phyloP scores from a whole-genome alignment of 2,113 vertebrate genomes.

The Rostratula benghalensis region DNA sequence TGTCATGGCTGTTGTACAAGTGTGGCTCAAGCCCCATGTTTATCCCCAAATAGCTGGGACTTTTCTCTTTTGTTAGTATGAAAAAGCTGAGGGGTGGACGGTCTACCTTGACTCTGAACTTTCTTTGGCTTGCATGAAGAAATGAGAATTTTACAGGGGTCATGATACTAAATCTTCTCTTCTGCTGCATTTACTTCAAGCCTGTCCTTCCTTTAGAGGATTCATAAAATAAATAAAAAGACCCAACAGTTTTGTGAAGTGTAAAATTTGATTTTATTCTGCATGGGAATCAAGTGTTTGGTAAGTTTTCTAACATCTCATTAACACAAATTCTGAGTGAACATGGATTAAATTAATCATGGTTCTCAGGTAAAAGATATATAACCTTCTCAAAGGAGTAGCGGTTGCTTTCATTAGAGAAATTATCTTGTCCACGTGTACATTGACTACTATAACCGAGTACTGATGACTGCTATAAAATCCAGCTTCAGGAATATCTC shows the following conservation, averaged over 20 bases:
- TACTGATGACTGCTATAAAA: neutral
- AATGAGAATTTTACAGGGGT: neutral
- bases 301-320: neutral
- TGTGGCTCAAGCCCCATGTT: neutral
- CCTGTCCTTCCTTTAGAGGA: neutral
- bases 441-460: neutral
- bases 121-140: neutral
- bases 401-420: neutral
- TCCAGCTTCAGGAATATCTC: neutral
- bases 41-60: neutral
- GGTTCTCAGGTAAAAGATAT: neutral
- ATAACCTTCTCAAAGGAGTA: neutral
- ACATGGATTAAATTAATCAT: neutral
- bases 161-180: neutral
- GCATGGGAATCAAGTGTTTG: neutral
- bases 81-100: neutral
- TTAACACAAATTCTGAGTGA: neutral
- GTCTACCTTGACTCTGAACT: neutral
- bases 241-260: neutral
- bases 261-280: neutral
- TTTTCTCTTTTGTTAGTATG: neutral
- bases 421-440: neutral
- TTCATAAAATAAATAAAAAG: neutral
- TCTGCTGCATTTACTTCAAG: neutral
- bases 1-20: neutral